phyloP scores from a whole-genome alignment of 2,888 invertebrate species.

The Campoletis raptor region DNA sequence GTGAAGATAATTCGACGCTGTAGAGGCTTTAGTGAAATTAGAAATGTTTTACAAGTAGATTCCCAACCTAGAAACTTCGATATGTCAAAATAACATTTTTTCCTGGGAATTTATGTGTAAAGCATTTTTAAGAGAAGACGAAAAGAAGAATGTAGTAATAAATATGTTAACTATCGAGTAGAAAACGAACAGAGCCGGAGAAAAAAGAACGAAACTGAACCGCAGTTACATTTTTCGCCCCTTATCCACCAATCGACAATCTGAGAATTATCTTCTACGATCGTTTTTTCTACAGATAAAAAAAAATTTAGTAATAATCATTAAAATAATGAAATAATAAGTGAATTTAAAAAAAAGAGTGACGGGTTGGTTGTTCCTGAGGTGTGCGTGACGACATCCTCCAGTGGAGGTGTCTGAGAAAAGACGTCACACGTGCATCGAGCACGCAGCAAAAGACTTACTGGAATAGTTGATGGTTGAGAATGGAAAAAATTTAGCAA shows the following conservation, averaged over 20 bases:
- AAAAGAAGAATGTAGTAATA: constrained; percentile 16
- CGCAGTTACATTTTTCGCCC: constrained; percentile 53
- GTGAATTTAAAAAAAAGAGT: constrained; percentile 19
- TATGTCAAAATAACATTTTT: not conserved
- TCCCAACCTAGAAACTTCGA: not conserved
- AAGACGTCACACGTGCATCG: constrained; percentile 9
- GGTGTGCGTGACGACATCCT: constrained; percentile 16
- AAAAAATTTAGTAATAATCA: constrained; percentile 28
- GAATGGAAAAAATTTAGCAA: not conserved
- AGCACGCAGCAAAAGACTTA: constrained; percentile 39
- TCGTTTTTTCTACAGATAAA: constrained; percentile 74
- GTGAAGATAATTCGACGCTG: constrained; percentile 58
- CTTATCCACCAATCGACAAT: constrained; percentile 70
- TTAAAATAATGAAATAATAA: constrained; percentile 10
- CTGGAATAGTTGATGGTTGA: constrained; percentile 44
- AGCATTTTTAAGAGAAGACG: constrained; percentile 22
- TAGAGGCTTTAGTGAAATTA: constrained; percentile 58
- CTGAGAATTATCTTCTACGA: constrained; percentile 70
- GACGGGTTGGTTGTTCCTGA: constrained; percentile 25
- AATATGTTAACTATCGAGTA: constrained; percentile 33
- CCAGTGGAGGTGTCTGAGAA: constrained; percentile 23
- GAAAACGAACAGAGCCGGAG: constrained; percentile 17
- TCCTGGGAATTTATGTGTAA: not conserved
- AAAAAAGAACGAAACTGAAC: constrained; percentile 38
- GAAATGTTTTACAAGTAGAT: constrained; percentile 1